Base-by-base conservation (phyloP, 2,797 vertebrate species). In the Lemur catta region DNA sequence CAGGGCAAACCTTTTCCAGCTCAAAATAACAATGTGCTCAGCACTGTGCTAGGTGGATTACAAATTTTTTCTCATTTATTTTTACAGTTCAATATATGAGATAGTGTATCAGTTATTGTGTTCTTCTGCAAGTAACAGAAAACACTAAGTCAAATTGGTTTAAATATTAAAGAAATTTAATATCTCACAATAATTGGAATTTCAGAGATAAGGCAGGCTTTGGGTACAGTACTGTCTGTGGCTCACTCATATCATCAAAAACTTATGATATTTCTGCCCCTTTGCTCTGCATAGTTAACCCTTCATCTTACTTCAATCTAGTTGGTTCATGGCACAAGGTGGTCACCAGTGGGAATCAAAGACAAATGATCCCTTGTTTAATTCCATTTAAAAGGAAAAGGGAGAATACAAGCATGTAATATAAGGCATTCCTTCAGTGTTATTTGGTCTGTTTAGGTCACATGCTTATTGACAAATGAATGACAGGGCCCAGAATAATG, bases 121-220 rank as follows among this genome's bases (percentile, higher is more conserved):
- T 85, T 97, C 35, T 84, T 90, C 84, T 97, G 82, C 63, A 79
- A 97, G 92, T 95, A 96, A 93, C 94, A 98, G 94, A 98, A 96
- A 97, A 97, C 85, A 93, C 38, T 84, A 96, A 96, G 91, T 96
- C 91, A 97, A 97, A 93, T 96, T 97, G 95, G 85, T 86, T 97
- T 96, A 98, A 97, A 97, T 97, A 97, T 97, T 97, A 97, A 97
- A 96, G 91, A 97, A 97, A 97, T 96, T 95, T 97, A 98, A 97
- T 98, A 97, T 98, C 95, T 50, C 75, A 94, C 52, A 97, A 95
- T 98, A 97, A 97, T 97, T 98, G 95, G 91, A 97, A 98, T 97
- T 97, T 96, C 38, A 92, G 91, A 97, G 97, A 97, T 98, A 98
- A 97, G 94, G 9, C 4, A 69, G 89, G 76, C 86, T 74, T 89